Evolutionary conservation across 2,888 invertebrate species (phyloP).

Genomic region (Heliconius sara): DNA sequence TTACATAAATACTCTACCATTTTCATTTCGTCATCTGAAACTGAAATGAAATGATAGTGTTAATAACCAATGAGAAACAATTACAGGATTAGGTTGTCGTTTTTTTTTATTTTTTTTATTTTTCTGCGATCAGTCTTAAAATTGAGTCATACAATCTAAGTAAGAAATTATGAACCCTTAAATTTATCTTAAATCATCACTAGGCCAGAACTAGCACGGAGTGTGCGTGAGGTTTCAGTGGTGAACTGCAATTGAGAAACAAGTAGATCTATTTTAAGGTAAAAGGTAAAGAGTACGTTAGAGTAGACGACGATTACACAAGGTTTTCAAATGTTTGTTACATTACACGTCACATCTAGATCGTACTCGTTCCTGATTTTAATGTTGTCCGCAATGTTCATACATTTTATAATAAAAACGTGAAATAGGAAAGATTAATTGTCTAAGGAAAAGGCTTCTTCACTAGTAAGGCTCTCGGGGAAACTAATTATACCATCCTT

Average conservation of each 20-base stretch:
- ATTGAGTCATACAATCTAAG: constrained; percentile 84
- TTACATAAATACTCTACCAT: constrained; percentile 59
- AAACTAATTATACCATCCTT: constrained; percentile 81
- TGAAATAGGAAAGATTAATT: constrained; percentile 61
- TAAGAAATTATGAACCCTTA: constrained; percentile 81
- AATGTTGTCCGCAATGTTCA: constrained; percentile 55
- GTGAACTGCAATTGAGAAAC: constrained; percentile 55
- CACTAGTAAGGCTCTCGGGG: constrained; percentile 81
- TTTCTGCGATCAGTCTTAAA: constrained; percentile 84
- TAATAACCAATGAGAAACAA: constrained; percentile 65
- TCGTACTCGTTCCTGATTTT: constrained; percentile 47
- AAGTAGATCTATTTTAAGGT: constrained; percentile 62
- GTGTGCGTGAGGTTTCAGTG: constrained; percentile 54
- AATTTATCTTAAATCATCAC: constrained; percentile 69
- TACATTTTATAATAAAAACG: constrained; percentile 55
- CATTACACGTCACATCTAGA: constrained; percentile 35
- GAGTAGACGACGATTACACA: constrained; percentile 62
- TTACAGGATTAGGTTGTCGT: constrained; percentile 56
- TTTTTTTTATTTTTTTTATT: constrained; percentile 62
- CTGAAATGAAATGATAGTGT: constrained; percentile 57
- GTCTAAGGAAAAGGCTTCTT: constrained; percentile 81
- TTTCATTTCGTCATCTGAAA: constrained; percentile 58
- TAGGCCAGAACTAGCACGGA: constrained; percentile 78
- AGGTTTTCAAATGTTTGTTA: constrained; percentile 46
- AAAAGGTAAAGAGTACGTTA: constrained; percentile 56